Percentiles rank a stretch among this genome's conserved stretches.
phyloP scores from a whole-genome alignment of 2,888 invertebrate species.

The Calephelis perditalis region DNA sequence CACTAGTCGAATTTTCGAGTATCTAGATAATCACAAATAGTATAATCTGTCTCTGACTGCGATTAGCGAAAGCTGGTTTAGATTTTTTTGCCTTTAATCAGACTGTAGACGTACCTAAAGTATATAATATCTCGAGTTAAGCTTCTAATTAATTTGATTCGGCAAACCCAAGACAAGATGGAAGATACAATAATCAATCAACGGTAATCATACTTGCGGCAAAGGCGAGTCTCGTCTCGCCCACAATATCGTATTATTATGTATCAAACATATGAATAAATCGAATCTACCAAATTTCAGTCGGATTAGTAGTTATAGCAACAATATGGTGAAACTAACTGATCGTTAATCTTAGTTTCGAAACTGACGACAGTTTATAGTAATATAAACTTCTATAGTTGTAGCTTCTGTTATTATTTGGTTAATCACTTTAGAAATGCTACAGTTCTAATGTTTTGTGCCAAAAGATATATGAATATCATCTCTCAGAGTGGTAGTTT shows the following conservation, averaged over 20 bases:
- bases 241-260: constrained; percentile 1
- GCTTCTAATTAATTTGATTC: neutral
- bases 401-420: too few species aligned
- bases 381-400: neutral
- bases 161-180: neutral
- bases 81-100: too few species aligned
- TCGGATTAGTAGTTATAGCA: neutral
- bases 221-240: neutral
- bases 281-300: neutral
- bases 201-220: neutral
- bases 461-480: too few species aligned
- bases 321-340: neutral
- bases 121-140: too few species aligned
- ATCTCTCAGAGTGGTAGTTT: too few species aligned
- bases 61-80: too few species aligned
- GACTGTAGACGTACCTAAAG: too few species aligned
- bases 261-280: constrained; percentile 1
- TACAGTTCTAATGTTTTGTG: too few species aligned
- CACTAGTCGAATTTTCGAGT: too few species aligned
- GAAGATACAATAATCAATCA: constrained; percentile 2
- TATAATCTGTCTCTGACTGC: too few species aligned
- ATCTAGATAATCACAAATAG: too few species aligned
- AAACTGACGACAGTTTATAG: neutral
- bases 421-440: too few species aligned
- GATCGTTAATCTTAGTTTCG: neutral